Evolutionary conservation across 2,113 vertebrate genomes (phyloP), one percentile per base, ranked within the genome.

Genomic region (Hystrix cristata): DNA sequence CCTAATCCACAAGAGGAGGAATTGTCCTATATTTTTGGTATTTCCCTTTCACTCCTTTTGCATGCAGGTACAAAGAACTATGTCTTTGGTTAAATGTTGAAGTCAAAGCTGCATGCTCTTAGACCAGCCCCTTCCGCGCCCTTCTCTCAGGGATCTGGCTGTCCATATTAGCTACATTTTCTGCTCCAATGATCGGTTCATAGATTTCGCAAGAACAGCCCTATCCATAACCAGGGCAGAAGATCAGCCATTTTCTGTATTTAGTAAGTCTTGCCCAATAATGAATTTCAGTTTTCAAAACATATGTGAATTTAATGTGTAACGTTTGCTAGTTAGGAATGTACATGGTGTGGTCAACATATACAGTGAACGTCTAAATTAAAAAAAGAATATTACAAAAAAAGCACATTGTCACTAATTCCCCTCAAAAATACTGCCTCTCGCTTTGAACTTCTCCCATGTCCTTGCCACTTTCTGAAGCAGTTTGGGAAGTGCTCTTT

Each of bases 1-100:
- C 21, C 4, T 51, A 4, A 12, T 25, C 29, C 46, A 4, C 0
- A 2, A 19, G 27, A 76, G 1, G 3, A n/a, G 5, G 1, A 1
- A 16, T 55, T 74, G 14, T 27, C 16, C 12, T 19, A 14, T 5
- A 55, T 25, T 5, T 14, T 16, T 38, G 3, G 19, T 6, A 0
- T 83, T 72, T 55, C 9, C 7, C 9, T 21, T 4, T 38, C 78
- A 2, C 10, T 69, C 55, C 12, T 53, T 57, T 43, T 27, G 13
- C 5, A 7, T 0, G 4, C 6, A 38, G 5, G 1, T 16, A 6
- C 43, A 64, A 5, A 8, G 16, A 85, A 5, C 34, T 67, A 5
- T 34, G 10, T 62, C 2, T 25, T 21, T 25, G 55, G 12, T 31
- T 10, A 38, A 71, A 10, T 12, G 21, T 3, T 88, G 34, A 38